Base-by-base conservation (phyloP, 2,888 invertebrate genomes). In the Apoderus coryli region DNA sequence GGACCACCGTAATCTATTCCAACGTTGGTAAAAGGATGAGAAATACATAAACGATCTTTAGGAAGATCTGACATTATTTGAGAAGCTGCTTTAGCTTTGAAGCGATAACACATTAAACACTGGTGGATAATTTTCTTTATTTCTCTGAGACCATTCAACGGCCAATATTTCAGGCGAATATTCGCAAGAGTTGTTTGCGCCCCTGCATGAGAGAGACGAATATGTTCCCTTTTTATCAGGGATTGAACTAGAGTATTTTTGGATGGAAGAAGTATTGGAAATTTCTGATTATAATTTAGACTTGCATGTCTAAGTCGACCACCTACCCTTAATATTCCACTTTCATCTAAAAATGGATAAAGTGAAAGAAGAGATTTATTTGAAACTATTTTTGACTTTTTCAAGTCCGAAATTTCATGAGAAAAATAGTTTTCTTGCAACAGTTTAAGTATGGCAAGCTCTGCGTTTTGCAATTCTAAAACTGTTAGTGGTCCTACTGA, bases 1-100 rank as follows among this genome's bases (percentile, higher is more conserved):
- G 19, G 19, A 6, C 19, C 19, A 19, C 19, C 19, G n/a, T 19
- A 19, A 19, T 19, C 19, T 7, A 19, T n/a, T 19, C 19, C 19
- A n/a, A n/a, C n/a, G n/a, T 19, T 6, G 6, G 19, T 7, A 19
- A 19, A 19, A 19, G 19, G 6, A 7, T 19, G 6, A 7, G n/a
- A 19, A 7, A 7, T 6, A 19, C 7, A 19, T 19, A 19, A 7
- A 7, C 19, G 6, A 7, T 6, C 7, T 7, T n/a, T 19, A 7
- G 19, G 19, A 19, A 19, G 19, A 19, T 19, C n/a, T 19, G 6
- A 6, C 19, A 19, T 19, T 19, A 19, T 6, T 19, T 7, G 19
- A 19, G 19, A n/a, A 7, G 6, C 7, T 19, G 19, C 7, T 19
- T 19, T 19, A 19, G n/a, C 19, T 19, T 19, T 19, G 19, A 19